A percentile compares a stretch with the other conserved stretches of the same genome.
Conservation (phyloP, 2,113 vertebrate species). For the Pseudorectes ferrugineus region DNA sequence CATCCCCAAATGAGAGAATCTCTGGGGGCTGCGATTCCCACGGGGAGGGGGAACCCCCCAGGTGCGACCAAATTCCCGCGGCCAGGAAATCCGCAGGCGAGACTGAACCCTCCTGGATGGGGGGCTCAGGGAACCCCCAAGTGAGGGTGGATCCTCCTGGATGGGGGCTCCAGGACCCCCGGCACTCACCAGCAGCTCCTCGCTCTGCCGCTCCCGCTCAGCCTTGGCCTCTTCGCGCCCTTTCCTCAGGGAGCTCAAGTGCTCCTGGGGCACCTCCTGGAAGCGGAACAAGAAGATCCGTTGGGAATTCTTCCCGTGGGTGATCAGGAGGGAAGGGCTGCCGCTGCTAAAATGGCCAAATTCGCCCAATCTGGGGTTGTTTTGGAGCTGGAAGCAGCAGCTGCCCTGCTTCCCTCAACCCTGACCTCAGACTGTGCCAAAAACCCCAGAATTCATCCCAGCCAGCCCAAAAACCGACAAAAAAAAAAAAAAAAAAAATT, state of each 20-base stretch:
- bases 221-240: conserved; percentile 13
- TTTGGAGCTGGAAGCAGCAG: not conserved
- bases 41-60: fast-evolving
- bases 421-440: not conserved
- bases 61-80: not conserved
- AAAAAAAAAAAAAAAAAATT: too few relatives aligned
- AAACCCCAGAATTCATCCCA: fast-evolving
- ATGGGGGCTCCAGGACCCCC: fast-evolving
- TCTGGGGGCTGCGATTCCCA: too few relatives aligned
- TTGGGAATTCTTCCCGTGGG: fast-evolving
- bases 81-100: not conserved
- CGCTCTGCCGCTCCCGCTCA: not conserved
- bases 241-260: conserved; percentile 20
- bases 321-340: fast-evolving
- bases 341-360: not conserved
- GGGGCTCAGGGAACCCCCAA: too few relatives aligned
- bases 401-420: not conserved
- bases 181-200: conserved; percentile 28
- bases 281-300: fast-evolving
- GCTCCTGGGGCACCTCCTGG: conserved; percentile 52
- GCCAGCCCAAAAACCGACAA: not conserved
- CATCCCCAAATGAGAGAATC: not conserved
- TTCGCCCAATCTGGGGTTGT: fast-evolving
- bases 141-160: too few relatives aligned
- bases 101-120: fast-evolving